These are phyloP conservation scores for Microtus ochrogaster DNA, from an alignment of 2,113 vertebrate species.

Conservation along the genomic window DNA sequence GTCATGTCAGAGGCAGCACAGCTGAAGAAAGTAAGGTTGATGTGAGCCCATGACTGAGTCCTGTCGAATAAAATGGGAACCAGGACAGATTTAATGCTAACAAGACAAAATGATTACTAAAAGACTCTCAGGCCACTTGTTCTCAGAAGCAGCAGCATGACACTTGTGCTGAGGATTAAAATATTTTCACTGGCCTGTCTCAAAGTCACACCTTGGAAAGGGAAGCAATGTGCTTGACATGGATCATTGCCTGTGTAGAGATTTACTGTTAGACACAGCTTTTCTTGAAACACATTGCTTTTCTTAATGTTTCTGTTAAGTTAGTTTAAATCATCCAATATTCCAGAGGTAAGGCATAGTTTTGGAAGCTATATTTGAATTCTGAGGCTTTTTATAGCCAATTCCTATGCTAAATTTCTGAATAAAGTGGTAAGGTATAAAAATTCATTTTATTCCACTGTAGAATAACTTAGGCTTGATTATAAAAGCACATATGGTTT, in stretches of 20 bases:
- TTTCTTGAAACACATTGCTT: conserved; percentile 42
- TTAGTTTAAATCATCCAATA: conserved; percentile 58
- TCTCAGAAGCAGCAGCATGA: not conserved
- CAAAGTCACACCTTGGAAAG: not conserved
- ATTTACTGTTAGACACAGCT: not conserved
- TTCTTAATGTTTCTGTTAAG: conserved; percentile 62
- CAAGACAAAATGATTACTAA: not conserved
- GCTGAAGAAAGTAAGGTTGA: not conserved
- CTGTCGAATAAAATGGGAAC: not conserved
- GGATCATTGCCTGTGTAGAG: not conserved
- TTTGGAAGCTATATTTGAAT: conserved; percentile 53
- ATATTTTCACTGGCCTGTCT: conserved; percentile 15
- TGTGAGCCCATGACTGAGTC: not conserved
- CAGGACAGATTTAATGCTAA: not conserved
- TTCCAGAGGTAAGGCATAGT: conserved; percentile 22
- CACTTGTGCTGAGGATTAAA: conserved; percentile 49
- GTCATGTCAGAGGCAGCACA: not conserved
- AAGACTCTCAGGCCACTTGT: not conserved
- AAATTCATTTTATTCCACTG: conserved; percentile 58
- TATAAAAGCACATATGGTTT: conserved; percentile 55
- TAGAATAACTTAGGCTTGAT: conserved; percentile 60
- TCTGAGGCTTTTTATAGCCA: conserved; percentile 55
- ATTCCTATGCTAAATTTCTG: conserved; percentile 58
- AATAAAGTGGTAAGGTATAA: conserved; percentile 57
- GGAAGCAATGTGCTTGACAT: not conserved